Conservation (phyloP, 2,797 vertebrate genomes). For the Somateria mollissima region DNA sequence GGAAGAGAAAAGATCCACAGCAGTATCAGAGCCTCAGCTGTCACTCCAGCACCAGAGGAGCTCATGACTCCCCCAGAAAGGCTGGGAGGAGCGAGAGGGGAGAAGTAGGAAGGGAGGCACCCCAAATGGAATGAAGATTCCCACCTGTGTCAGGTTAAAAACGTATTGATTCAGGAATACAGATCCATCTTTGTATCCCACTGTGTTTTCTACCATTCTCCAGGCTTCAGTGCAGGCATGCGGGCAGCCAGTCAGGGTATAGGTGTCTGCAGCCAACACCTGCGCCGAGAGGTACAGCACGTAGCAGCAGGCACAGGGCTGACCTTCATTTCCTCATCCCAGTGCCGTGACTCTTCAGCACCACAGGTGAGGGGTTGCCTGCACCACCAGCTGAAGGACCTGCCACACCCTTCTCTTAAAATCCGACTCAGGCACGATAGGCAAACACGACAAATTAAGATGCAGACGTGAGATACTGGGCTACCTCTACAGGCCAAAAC, state of each 20-base stretch:
- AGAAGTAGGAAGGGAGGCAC: too few species aligned
- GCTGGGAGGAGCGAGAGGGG: too few species aligned
- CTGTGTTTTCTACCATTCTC: background rate
- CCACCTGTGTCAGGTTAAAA: too few species aligned
- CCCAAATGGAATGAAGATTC: too few species aligned
- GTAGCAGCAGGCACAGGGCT: rapidly evolving
- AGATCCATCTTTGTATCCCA: too few species aligned
- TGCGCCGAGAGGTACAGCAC: rapidly evolving
- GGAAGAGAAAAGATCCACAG: too few species aligned
- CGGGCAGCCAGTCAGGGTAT: background rate
- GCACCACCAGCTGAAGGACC: background rate
- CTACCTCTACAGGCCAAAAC: background rate
- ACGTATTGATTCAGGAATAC: background rate
- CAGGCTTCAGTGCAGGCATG: background rate
- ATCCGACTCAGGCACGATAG: background rate
- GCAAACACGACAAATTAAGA: background rate
- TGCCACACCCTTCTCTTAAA: background rate
- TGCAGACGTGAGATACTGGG: background rate
- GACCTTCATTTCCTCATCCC: background rate
- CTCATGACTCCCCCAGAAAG: too few species aligned
- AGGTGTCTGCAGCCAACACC: background rate
- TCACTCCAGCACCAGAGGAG: too few species aligned
- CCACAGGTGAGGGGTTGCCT: background rate
- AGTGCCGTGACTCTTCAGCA: background rate
- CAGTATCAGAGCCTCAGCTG: too few species aligned